Evolutionary conservation across 2,888 invertebrate species (phyloP).

Genomic region (Eupelmus urozonus): DNA sequence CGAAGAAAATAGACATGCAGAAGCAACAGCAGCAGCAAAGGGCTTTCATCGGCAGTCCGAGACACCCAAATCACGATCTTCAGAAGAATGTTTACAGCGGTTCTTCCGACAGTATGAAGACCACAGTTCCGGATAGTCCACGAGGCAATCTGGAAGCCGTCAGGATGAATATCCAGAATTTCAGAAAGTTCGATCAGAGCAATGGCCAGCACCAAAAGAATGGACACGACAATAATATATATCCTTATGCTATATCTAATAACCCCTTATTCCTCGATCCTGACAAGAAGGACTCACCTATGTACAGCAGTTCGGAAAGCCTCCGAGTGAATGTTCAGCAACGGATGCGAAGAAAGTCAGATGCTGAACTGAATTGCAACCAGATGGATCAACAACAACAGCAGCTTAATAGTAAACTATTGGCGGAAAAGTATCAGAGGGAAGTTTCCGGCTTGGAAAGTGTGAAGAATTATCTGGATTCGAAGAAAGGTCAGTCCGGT

Average conservation of each 20-base stretch:
- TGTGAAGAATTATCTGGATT: conserved; percentile 74
- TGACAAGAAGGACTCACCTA: conserved; percentile 70
- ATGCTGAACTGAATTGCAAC: conserved; percentile 69
- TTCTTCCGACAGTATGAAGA: conserved; percentile 67
- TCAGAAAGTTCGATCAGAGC: conserved; percentile 63
- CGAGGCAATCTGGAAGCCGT: conserved; percentile 69
- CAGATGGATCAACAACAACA: conserved; percentile 47
- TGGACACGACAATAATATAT: conserved; percentile 67
- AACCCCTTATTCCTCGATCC: conserved; percentile 73
- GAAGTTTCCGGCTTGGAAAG: conserved; percentile 72
- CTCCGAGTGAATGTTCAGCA: conserved; percentile 70
- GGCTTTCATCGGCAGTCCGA: conserved; percentile 60
- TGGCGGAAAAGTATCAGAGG: conserved; percentile 73
- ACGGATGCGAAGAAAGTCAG: conserved; percentile 70
- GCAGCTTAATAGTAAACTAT: conserved; percentile 61
- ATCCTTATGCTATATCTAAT: conserved; percentile 73
- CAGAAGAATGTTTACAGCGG: conserved; percentile 60
- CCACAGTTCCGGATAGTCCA: conserved; percentile 65
- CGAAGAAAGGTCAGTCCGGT: conserved; percentile 70
- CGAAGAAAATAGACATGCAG: conserved; percentile 68
- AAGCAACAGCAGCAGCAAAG: conserved; percentile 57
- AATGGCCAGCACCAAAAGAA: conserved; percentile 65
- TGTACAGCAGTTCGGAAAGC: conserved; percentile 73
- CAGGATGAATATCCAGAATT: conserved; percentile 69
- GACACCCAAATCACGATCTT: conserved; percentile 64